A percentile compares a stretch with the other conserved stretches of the same genome.
Evolutionary conservation across 2,113 vertebrate species (phyloP).

Genomic region (Gorsachius goisagi): DNA sequence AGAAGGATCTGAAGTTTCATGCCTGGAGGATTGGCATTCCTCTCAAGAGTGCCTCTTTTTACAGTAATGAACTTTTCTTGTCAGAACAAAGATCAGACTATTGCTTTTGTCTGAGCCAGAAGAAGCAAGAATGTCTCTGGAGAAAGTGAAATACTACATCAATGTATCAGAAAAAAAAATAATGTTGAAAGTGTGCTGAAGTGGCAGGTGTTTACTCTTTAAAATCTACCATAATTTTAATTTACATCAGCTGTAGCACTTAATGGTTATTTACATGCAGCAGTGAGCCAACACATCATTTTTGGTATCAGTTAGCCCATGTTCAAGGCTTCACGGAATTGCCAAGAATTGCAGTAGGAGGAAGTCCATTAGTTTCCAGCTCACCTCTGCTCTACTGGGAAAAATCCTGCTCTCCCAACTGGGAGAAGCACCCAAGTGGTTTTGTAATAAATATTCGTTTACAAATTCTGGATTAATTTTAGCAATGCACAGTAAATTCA

Average conservation of each 20-base stretch:
- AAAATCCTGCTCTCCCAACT: not conserved
- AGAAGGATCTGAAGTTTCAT: not conserved
- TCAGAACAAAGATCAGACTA: not conserved
- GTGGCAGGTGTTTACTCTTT: not conserved
- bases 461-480: not conserved
- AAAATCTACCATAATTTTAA: not conserved
- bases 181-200: not conserved
- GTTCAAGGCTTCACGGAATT: not conserved
- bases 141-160: not conserved
- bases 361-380: not conserved
- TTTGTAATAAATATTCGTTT: not conserved
- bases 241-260: not conserved
- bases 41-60: not conserved
- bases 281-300: not conserved
- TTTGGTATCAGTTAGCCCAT: not conserved
- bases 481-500: not conserved
- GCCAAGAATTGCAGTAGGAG: not conserved
- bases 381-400: not conserved
- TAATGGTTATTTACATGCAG: not conserved
- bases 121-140: not conserved
- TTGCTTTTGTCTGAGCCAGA: not conserved
- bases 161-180: not conserved
- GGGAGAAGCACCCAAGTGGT: not conserved
- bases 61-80: not conserved
- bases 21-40: not conserved